phyloP scores from a whole-genome alignment of 2,113 vertebrate genomes.

The Pteropus alecto region DNA sequence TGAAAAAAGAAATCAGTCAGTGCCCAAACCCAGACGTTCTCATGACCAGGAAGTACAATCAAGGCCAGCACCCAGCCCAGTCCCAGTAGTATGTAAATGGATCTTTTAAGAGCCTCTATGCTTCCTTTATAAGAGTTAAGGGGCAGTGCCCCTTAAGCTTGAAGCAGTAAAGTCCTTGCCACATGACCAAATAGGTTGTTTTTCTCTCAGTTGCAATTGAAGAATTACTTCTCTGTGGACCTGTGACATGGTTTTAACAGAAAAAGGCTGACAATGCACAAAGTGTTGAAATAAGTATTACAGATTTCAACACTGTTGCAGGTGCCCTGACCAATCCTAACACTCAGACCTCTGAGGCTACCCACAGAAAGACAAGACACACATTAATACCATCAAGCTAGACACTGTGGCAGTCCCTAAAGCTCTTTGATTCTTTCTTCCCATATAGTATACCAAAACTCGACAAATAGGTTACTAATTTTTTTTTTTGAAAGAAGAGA shows the following conservation, averaged over 20 bases:
- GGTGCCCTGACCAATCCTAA: constrained; percentile 35
- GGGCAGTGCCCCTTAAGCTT: not conserved
- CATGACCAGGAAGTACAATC: constrained; percentile 40
- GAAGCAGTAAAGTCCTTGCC: not conserved
- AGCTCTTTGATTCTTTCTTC: not conserved
- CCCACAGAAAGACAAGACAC: not conserved
- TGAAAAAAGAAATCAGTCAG: constrained; percentile 18
- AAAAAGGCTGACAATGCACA: constrained; percentile 36
- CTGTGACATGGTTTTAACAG: not conserved
- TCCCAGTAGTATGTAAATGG: not conserved
- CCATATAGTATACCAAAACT: not conserved
- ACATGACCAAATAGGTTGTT: not conserved
- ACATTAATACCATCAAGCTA: not conserved
- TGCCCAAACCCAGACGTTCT: constrained; percentile 3
- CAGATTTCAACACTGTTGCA: constrained; percentile 45
- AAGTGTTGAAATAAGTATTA: constrained; percentile 34
- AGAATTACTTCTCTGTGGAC: not conserved
- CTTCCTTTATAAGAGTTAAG: constrained; percentile 44
- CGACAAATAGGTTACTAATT: not conserved
- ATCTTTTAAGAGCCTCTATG: not conserved
- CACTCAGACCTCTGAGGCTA: not conserved
- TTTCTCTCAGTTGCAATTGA: not conserved
- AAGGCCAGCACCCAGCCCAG: constrained; percentile 21
- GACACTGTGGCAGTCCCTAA: not conserved
- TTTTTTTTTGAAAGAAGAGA: not conserved